Base-by-base conservation (phyloP, 2,113 vertebrate species). In the Garra rufa region DNA sequence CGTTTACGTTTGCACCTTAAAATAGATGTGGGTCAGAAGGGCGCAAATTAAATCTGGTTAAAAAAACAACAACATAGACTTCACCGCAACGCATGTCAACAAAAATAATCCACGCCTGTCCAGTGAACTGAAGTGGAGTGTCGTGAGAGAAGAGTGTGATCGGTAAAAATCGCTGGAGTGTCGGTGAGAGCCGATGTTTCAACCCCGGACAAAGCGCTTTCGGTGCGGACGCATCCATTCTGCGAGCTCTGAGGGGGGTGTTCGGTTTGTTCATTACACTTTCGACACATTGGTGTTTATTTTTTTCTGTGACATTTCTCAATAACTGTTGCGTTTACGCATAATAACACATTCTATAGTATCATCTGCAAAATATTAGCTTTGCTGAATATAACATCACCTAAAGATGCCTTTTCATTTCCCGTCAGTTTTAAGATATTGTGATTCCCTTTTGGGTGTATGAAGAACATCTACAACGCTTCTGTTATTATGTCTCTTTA, bases 201-300 rank as follows among this genome's bases (percentile, higher is more conserved):
- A 24, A 4, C 30, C 6, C 19, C 30, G 38, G 13, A 11, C 55
- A 26, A 10, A 78, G 14, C 8, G 14, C 50, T 76, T 57, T 77
- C 10, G 38, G 30, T 24, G 30, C 55, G 55, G 76, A 63, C 34
- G 76, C 76, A 24, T 61, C 76, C 55, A 78, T 44, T 78, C 34
- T 28, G 38, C 14, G n/a, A 8, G 44, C 55, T 44, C 7, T 17
- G 34, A 59, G 55, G 55, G 50, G 76, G 52, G 55, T 8, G 0
- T 44, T 24, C 7, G n/a, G 15, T 26, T 44, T 44, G 15, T 44
- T 15, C n/a, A 61, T 15, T 24, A 44, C 55, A 78, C 14, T 44
- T 61, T 44, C 38, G 76, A 78, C 34, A 43, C 38, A 8, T 43
- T 13, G 6, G 14, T 9, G 7, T 24, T n/a, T 13, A 21, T 19